Percentiles rank a stretch among this genome's conserved stretches.
These are phyloP conservation scores for Romanomermis culicivorax DNA, from an alignment of 2,888 invertebrate species.

Conservation along the genomic window DNA sequence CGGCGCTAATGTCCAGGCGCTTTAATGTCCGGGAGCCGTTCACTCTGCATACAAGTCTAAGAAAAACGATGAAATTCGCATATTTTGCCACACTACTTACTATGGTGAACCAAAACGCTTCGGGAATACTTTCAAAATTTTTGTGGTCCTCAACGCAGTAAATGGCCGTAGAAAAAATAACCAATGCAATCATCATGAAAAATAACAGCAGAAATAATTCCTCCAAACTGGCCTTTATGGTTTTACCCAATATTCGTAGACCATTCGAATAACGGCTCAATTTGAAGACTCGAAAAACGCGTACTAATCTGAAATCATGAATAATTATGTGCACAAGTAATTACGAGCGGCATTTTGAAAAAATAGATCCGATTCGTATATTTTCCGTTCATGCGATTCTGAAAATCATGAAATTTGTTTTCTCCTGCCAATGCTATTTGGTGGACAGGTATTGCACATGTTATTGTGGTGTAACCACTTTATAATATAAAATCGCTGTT, in stretches of 20 bases:
- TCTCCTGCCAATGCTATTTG: constrained; percentile 29
- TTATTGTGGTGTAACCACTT: too few species aligned
- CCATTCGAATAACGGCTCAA: constrained; percentile 35
- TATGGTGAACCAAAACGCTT: constrained; percentile 26
- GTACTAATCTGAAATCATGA: constrained; percentile 32
- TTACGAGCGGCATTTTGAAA: too few species aligned
- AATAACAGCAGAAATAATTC: constrained; percentile 34
- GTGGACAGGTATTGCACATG: too few species aligned
- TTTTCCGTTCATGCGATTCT: too few species aligned
- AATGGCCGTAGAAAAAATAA: constrained; percentile 34
- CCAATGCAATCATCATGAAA: constrained; percentile 33
- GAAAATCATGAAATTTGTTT: constrained; percentile 33
- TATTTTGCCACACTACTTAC: too few species aligned
- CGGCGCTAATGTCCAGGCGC: too few species aligned
- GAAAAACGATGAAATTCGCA: too few species aligned
- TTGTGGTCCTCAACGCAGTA: constrained; percentile 33
- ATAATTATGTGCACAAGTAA: too few species aligned
- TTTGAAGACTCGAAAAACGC: constrained; percentile 33
- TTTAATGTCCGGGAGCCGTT: too few species aligned
- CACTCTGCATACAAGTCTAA: too few species aligned
- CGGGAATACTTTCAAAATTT: constrained; percentile 27
- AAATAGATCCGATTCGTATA: too few species aligned
- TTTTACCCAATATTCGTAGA: constrained; percentile 34
- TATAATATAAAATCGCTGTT: too few species aligned
- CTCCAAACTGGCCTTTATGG: constrained; percentile 35